Evolutionary conservation across 2,888 invertebrate species (phyloP).

Genomic region (Spilosoma lubricipeda): DNA sequence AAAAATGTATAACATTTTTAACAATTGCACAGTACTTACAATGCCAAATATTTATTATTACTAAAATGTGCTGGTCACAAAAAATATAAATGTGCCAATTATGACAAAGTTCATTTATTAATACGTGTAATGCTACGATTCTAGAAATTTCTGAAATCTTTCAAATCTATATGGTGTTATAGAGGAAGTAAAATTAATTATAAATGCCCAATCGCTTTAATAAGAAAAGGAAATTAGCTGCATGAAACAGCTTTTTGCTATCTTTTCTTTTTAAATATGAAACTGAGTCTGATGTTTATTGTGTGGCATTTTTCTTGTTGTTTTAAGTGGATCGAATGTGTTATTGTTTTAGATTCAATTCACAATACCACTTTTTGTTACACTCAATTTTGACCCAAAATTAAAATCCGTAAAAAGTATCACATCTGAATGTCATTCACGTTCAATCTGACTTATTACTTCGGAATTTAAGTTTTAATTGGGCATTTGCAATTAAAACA

Average conservation of each 20-base stretch:
- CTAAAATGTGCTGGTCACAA: conserved; percentile 72
- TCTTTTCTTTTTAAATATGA: background rate
- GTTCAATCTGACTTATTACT: background rate
- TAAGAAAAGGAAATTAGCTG: background rate
- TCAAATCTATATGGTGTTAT: conserved; percentile 23
- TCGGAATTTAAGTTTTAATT: conserved; percentile 15
- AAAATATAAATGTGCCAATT: conserved; percentile 67
- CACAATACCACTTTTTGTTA: background rate
- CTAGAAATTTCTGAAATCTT: conserved; percentile 18
- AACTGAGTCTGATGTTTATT: background rate
- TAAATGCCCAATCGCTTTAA: conserved; percentile 23
- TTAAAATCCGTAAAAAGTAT: background rate
- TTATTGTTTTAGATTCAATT: conserved; percentile 1
- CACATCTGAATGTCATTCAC: background rate
- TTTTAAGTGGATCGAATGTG: background rate
- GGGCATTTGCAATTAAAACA: conserved; percentile 38
- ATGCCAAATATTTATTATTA: conserved; percentile 34
- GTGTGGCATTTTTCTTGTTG: background rate
- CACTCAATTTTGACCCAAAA: background rate
- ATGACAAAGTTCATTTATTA: conserved; percentile 34
- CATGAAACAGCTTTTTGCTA: background rate
- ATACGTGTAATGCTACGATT: conserved; percentile 10
- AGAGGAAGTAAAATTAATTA: conserved; percentile 17
- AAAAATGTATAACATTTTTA: conserved; percentile 26
- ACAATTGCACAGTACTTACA: conserved; percentile 19